Evolutionary conservation across 2,113 vertebrate genomes (phyloP).

Genomic region (Platichthys stellatus): DNA sequence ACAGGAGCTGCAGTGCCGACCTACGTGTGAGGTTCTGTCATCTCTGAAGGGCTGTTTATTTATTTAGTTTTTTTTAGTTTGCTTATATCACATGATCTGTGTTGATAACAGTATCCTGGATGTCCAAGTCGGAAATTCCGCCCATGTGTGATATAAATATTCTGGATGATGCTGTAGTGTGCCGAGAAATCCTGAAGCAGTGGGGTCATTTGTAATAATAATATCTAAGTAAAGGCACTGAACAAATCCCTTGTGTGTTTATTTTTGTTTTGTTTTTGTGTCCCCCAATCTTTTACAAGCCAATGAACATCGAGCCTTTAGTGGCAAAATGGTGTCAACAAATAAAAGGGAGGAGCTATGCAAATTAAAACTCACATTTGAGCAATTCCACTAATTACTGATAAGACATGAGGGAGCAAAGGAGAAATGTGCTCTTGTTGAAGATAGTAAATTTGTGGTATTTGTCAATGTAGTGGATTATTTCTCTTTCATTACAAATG

Average conservation of each 20-base stretch:
- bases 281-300: not conserved
- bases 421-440: not conserved
- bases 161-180: not conserved
- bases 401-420: too few relatives aligned
- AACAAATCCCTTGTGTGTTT: not conserved
- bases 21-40: not conserved
- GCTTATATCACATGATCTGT: constrained; percentile 14
- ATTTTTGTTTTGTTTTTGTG: not conserved
- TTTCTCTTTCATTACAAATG: too few relatives aligned
- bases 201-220: not conserved
- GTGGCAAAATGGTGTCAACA: not conserved
- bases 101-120: constrained; percentile 3
- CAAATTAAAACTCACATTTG: constrained; percentile 20
- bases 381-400: not conserved
- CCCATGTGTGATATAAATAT: not conserved
- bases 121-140: constrained; percentile 9
- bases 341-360: constrained; percentile 31
- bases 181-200: not conserved
- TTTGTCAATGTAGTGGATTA: too few relatives aligned
- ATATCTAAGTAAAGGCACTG: constrained; percentile 54
- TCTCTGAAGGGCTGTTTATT: not conserved
- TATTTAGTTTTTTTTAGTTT: constrained; percentile 8
- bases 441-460: not conserved
- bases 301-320: constrained; percentile 31
- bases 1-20: not conserved